Percentiles rank a stretch among this genome's conserved stretches.
phyloP scores from a whole-genome alignment of 2,888 invertebrate species.

The Leptarthrus brevirostris region DNA sequence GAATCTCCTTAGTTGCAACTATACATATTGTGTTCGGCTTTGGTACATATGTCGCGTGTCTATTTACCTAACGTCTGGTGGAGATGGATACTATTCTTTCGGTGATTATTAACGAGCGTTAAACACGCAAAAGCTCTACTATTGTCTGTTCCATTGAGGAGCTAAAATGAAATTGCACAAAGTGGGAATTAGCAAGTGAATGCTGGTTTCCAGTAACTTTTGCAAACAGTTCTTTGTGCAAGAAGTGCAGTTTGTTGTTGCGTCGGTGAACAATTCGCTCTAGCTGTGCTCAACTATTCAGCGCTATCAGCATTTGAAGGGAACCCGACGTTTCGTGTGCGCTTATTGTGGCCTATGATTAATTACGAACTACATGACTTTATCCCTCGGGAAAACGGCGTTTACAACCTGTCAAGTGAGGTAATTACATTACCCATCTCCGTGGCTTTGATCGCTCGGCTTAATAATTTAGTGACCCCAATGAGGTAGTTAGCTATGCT shows the following conservation, averaged over 20 bases:
- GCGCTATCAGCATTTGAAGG: slow-evolving; percentile 26
- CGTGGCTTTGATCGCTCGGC: neutral
- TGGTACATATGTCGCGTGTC: slow-evolving; percentile 32
- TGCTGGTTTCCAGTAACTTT: slow-evolving; percentile 24
- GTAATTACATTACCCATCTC: slow-evolving; percentile 38
- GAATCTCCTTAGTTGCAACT: too few species aligned
- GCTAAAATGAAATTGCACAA: slow-evolving; percentile 42
- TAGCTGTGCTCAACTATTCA: slow-evolving; percentile 19
- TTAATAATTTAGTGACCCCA: slow-evolving; percentile 8
- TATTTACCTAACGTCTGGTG: slow-evolving; percentile 25
- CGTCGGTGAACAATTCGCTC: slow-evolving; percentile 6
- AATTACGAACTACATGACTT: slow-evolving; percentile 37
- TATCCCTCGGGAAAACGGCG: slow-evolving; percentile 28
- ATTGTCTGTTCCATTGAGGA: slow-evolving; percentile 34
- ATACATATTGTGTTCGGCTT: too few species aligned
- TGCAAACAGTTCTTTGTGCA: slow-evolving; percentile 35
- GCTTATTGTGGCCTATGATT: slow-evolving; percentile 43
- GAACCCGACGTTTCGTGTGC: slow-evolving; percentile 7
- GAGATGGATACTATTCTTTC: slow-evolving; percentile 14
- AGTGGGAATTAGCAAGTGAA: slow-evolving; percentile 39
- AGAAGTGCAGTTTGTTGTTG: slow-evolving; percentile 23
- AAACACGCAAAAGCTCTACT: slow-evolving; percentile 33
- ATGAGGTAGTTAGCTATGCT: too few species aligned
- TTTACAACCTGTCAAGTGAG: slow-evolving; percentile 45
- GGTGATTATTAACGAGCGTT: slow-evolving; percentile 38